Conservation (phyloP, 64 coral and sea anemone species). For the Montipora cactus region DNA sequence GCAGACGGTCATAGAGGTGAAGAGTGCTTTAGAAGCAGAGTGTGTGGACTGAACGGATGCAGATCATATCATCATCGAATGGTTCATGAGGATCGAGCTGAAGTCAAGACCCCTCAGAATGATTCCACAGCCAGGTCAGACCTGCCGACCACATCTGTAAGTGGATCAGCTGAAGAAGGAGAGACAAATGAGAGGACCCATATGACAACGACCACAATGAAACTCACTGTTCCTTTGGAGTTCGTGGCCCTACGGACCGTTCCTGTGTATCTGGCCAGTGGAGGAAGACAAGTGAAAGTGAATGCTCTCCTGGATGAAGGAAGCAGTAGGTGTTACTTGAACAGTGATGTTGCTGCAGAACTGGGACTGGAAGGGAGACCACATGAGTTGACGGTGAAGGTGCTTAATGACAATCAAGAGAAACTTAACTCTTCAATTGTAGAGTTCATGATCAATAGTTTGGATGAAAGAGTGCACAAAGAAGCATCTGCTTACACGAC, state of each 20-base stretch:
- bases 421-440: conserved; percentile 27
- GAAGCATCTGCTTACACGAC: conserved; percentile 43
- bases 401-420: conserved; percentile 43
- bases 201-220: conserved; percentile 11
- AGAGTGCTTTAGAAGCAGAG: background rate
- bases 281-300: conserved; percentile 41
- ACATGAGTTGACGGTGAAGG: conserved; percentile 45
- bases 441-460: conserved; percentile 46
- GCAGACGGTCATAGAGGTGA: background rate
- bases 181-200: conserved; percentile 50
- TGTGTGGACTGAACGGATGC: conserved; percentile 20
- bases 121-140: background rate
- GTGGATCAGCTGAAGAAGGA: conserved; percentile 21
- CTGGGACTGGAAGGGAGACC: conserved; percentile 30
- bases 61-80: conserved; percentile 7
- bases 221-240: background rate
- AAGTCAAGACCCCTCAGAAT: background rate
- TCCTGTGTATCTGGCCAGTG: conserved; percentile 33
- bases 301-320: conserved; percentile 45
- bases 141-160: background rate
- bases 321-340: conserved; percentile 49
- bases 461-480: conserved; percentile 48
- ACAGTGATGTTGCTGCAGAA: conserved; percentile 44
- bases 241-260: conserved; percentile 56
- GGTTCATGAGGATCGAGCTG: conserved; percentile 20